Base-by-base conservation (phyloP, 2,113 vertebrate genomes). In the Anolis carolinensis region DNA sequence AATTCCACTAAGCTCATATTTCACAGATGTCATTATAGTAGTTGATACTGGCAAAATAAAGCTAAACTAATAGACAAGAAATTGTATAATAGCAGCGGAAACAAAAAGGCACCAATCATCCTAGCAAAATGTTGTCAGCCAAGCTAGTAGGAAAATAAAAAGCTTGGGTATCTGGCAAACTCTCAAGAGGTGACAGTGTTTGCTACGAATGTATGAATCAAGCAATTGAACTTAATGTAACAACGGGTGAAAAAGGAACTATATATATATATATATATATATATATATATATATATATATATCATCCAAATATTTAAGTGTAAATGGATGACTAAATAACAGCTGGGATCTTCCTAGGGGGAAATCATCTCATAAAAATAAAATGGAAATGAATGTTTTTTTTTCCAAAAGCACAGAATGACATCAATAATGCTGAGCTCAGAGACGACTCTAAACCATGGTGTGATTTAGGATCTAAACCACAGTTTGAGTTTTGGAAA, bases 101-200 rank as follows among this genome's bases (percentile, higher is more conserved):
- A 90, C 82, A 91, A 87, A 92, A 91, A 93, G 63, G 73, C 79
- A 70, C 81, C 91, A 91, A 93, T 94, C 92, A 90, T 93, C 91
- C 55, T n/a, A 92, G 93, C 93, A 91, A 94, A 95, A 91, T 78
- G 85, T 68, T 90, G 92, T 89, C 91, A 92, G 86, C 90, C 92
- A 91, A 94, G 89, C 82, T 89, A 93, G 90, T 86, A 88, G 77
- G 65, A 87, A 91, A 94, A 82, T 73, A 93, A 92, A 68, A 95
- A 87, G 84, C 88, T 25, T 44, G 4, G 0, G 7, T 93, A 90
- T 90, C 91, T 89, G 86, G 88, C 81, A 91, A 93, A 87, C 90
- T 75, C 87, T 89, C 83, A 80, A 90, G 89, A 91, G 86, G 91
- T 89, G 91, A 94, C 93, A 88, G 83, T 91, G 36, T 92, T 93